phyloP scores from a whole-genome alignment of 1,140 invertebrate genomes.

The Tetranychus cinnabarinus region DNA sequence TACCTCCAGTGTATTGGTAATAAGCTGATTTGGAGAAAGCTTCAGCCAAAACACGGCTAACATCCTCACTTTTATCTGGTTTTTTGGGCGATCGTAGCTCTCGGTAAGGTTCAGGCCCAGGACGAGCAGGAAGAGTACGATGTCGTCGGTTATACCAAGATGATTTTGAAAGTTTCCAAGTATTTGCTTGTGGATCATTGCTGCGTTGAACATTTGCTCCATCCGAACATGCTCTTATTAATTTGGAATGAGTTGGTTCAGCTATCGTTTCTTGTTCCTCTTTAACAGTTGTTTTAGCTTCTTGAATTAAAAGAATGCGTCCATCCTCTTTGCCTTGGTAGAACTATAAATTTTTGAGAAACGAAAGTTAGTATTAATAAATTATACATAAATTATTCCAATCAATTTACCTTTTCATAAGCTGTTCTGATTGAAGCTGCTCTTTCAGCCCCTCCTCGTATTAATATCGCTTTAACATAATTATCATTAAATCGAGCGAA shows the following conservation, averaged over 20 bases:
- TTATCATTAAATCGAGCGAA: conserved; percentile 24
- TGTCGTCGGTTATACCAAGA: not conserved
- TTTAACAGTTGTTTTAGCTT: too few species aligned
- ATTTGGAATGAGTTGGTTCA: too few species aligned
- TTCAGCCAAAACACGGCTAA: not conserved
- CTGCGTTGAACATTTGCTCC: too few species aligned
- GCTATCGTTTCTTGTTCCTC: too few species aligned
- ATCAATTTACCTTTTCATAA: not conserved
- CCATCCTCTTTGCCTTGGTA: not conserved
- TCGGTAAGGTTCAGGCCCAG: too few species aligned
- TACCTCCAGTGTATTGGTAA: not conserved
- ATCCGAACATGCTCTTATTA: too few species aligned
- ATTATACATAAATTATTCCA: not conserved
- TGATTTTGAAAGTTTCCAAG: too few species aligned
- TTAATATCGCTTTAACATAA: conserved; percentile 22
- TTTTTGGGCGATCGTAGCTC: too few species aligned
- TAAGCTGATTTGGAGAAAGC: not conserved
- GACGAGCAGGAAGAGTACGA: not conserved
- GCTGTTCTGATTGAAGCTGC: not conserved
- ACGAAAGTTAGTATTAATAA: not conserved
- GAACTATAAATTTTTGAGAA: not conserved
- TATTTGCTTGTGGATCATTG: too few species aligned
- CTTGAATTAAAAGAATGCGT: too few species aligned
- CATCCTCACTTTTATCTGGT: not conserved
- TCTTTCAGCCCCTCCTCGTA: conserved; percentile 6